Evolutionary conservation across 2,113 vertebrate genomes (phyloP), one percentile per base, ranked within the genome.

Genomic region (Campylomormyrus tamandua): DNA sequence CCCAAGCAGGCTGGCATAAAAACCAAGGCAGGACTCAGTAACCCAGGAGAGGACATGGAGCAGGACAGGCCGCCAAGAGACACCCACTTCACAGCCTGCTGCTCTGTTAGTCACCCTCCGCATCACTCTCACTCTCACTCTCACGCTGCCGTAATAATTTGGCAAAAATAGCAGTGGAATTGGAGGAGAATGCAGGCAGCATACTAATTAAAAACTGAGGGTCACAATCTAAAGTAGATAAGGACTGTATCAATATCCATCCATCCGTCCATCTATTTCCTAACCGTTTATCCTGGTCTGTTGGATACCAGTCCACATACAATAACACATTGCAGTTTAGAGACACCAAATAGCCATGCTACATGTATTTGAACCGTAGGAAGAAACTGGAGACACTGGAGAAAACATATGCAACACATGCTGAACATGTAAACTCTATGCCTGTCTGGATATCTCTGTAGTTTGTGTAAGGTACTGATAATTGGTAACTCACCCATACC

Each of bases 181-280:
- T 84, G 45, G 39, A 8, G 45, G 45, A 48, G 42, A 84, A 84
- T 10, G 39, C 21, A 84, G 19, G 39, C 45, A 84, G 83, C 45
- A 84, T 84, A 48, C 83, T 84, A 48, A 84, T 84, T 84, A 48
- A 84, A 84, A 46, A 48, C 17, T n/a, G 80, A 84, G 6, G 70
- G 70, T 77, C 70, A 39, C 35, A 39, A 77, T 77, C 15, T 77
- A 17, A 19, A 80, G 17, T 19, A 42, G 15, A 80, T 11, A 6
- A 77, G 74, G 35, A 80, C 31, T 42, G 17, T 80, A 19, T 80
- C n/a, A 31, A 27, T 31, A 70, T 27, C 62, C 62, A 66, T 66
- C 62, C 62, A 31, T 27, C 62, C 62, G 1, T 70, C 62, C 62
- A 70, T 70, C 10, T 13, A 70, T 27, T 31, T 70, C n/a, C 27